These are phyloP conservation scores for Corapipo altera DNA, from an alignment of 2,113 vertebrate species.

Conservation along the genomic window DNA sequence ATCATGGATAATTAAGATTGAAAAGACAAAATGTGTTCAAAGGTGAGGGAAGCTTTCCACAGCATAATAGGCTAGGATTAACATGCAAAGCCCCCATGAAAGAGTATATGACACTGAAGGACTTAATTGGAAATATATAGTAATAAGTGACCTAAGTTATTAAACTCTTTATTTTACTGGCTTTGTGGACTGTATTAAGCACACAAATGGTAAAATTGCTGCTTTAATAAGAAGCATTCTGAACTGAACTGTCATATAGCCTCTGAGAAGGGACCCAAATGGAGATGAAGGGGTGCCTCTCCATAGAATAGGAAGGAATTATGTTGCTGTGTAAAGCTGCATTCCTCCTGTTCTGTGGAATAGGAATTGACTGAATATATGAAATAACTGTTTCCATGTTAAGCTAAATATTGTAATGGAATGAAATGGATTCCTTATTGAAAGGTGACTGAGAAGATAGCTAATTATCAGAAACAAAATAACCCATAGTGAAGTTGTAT, in stretches of 20 bases:
- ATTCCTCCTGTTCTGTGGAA: neutral
- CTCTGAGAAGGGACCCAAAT: neutral
- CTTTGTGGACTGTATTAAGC: neutral
- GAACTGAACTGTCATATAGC: neutral
- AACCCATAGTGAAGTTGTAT: neutral
- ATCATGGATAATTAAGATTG: neutral
- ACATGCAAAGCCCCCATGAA: rapidly evolving
- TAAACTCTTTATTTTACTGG: neutral
- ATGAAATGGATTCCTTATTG: neutral
- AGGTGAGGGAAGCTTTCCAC: neutral
- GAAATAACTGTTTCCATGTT: neutral
- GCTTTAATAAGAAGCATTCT: neutral
- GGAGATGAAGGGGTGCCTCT: neutral
- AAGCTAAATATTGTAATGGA: neutral
- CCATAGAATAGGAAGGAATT: neutral
- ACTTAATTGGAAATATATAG: neutral
- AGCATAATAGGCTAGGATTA: neutral
- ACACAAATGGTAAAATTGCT: neutral
- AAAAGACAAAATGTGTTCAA: neutral
- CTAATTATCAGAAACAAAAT: neutral
- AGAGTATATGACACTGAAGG: neutral
- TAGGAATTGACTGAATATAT: neutral
- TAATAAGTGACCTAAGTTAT: neutral
- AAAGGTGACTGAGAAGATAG: neutral
- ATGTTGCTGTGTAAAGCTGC: neutral